A percentile compares a stretch with the other conserved stretches of the same genome.
phyloP scores from a whole-genome alignment of 1,140 invertebrate species.

The Nasonia vitripennis region DNA sequence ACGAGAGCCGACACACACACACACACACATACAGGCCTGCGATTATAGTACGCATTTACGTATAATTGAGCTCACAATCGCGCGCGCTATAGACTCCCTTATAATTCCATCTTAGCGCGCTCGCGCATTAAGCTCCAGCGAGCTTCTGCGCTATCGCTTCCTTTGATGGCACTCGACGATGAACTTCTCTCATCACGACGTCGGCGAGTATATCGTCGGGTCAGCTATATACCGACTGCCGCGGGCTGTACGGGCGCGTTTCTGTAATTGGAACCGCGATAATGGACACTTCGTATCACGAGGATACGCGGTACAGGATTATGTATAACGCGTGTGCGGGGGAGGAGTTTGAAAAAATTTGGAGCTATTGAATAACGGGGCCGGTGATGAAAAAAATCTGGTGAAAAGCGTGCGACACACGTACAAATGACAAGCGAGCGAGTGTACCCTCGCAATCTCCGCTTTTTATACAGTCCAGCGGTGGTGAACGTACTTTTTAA shows the following conservation, averaged over 20 bases:
- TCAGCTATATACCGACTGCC: too few relatives aligned
- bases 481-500: too few relatives aligned
- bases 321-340: too few relatives aligned
- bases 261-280: not conserved
- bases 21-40: not conserved
- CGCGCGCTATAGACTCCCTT: not conserved
- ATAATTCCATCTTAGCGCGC: constrained; percentile 20
- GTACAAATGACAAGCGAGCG: too few relatives aligned
- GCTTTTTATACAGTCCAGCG: too few relatives aligned
- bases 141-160: constrained; percentile 28
- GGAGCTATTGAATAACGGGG: not conserved
- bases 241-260: not conserved
- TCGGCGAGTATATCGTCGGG: not conserved
- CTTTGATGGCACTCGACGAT: not conserved
- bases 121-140: not conserved
- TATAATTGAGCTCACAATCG: constrained; percentile 37
- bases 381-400: not conserved
- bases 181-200: not conserved
- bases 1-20: not conserved
- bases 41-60: not conserved
- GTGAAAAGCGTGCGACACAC: too few relatives aligned
- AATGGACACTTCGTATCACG: not conserved
- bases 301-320: too few relatives aligned
- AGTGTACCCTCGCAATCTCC: too few relatives aligned
- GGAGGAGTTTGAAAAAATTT: not conserved